Conservation (phyloP, 1,140 invertebrate species). For the Drosophila mojavensis region DNA sequence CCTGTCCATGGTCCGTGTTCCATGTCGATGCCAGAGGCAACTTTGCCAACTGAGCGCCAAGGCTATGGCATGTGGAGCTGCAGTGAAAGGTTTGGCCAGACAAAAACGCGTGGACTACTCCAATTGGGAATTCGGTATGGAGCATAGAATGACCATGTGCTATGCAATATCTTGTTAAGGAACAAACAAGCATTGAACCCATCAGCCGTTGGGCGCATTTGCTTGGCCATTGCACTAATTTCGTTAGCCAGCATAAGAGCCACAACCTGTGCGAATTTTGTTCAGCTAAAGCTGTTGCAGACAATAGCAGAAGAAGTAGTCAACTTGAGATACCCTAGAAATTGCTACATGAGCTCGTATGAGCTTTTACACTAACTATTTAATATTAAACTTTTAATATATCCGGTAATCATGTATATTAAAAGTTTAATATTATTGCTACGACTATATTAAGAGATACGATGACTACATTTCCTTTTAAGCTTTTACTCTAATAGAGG, state of each 20-base stretch:
- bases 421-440: no score
- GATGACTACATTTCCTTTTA: no score
- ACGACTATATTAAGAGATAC: no score
- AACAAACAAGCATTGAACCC: constrained; percentile 10
- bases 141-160: constrained; percentile 1
- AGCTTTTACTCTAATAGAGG: no score
- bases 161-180: constrained; percentile 4
- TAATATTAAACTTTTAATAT: no score
- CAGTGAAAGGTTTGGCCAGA: constrained; percentile 72
- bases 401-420: no score
- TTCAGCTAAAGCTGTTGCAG: neutral
- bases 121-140: constrained; percentile 8
- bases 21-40: constrained; percentile 31
- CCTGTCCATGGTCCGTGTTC: constrained; percentile 11
- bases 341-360: no score
- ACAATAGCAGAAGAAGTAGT: neutral
- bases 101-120: constrained; percentile 19
- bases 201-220: constrained; percentile 5
- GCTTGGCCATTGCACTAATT: constrained; percentile 19
- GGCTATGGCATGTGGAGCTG: constrained; percentile 50
- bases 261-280: neutral
- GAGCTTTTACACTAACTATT: no score
- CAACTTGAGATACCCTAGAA: neutral
- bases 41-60: constrained; percentile 43
- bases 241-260: neutral